Evolutionary conservation across 2,113 vertebrate species (phyloP).

Genomic region (Periophthalmus modestus): DNA sequence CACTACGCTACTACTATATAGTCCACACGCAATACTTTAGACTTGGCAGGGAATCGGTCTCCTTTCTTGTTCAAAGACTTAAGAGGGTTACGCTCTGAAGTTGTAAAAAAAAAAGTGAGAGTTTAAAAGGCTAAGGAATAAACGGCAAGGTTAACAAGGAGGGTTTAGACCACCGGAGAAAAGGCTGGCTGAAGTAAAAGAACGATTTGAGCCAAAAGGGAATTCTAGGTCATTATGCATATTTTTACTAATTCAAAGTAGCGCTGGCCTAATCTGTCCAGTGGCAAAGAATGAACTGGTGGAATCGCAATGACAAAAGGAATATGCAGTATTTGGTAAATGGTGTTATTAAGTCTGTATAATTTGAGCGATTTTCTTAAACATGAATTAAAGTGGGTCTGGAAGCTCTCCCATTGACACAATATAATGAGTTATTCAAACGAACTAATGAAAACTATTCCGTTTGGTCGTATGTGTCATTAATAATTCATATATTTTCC

Average conservation of each 20-base stretch:
- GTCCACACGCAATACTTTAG: constrained; percentile 47
- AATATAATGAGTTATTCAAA: too few relatives aligned
- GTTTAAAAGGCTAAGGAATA: constrained; percentile 30
- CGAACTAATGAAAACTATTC: too few relatives aligned
- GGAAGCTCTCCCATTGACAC: too few relatives aligned
- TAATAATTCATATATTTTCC: too few relatives aligned
- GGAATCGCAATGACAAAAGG: too few relatives aligned
- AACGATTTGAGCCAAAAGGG: constrained; percentile 28
- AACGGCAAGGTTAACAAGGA: constrained; percentile 64
- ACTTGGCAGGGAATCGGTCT: constrained; percentile 65
- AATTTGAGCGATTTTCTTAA: too few relatives aligned
- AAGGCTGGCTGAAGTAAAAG: constrained; percentile 34
- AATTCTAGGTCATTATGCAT: constrained; percentile 32
- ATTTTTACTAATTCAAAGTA: constrained; percentile 33
- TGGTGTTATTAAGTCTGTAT: too few relatives aligned
- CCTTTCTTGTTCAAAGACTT: constrained; percentile 62
- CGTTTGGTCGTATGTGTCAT: too few relatives aligned
- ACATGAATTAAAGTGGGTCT: too few relatives aligned
- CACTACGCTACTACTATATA: constrained; percentile 16
- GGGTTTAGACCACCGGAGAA: constrained; percentile 47
- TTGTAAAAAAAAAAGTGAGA: constrained; percentile 30
- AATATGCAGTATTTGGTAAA: too few relatives aligned
- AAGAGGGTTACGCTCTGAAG: constrained; percentile 31
- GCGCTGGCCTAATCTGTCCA: neutral
- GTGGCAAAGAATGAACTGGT: neutral